Conservation (phyloP, 2,888 invertebrate species). For the Plemyria rubiginata region DNA sequence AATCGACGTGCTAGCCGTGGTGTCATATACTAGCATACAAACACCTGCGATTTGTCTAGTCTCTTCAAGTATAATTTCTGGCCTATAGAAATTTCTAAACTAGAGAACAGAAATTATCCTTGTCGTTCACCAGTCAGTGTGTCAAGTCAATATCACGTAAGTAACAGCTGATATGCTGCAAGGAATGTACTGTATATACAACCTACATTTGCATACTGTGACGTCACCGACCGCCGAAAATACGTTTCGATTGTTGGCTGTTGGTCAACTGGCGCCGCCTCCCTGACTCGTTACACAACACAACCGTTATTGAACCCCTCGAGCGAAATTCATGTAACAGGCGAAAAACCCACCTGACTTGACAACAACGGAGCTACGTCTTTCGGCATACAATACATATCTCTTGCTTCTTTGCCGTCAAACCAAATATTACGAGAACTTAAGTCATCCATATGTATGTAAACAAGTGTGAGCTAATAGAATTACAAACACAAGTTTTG, state of each 20-base stretch:
- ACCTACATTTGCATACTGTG: constrained; percentile 41
- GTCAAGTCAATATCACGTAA: constrained; percentile 40
- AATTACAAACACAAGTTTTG: background rate
- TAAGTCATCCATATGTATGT: constrained; percentile 42
- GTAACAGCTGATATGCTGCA: constrained; percentile 15
- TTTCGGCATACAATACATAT: background rate
- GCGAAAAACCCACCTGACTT: constrained; percentile 1
- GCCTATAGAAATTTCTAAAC: background rate
- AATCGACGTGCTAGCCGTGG: too few species aligned
- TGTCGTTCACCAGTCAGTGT: constrained; percentile 37
- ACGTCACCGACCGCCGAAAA: constrained; percentile 51
- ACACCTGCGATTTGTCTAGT: background rate
- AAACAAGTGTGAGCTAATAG: constrained; percentile 37
- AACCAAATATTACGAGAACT: constrained; percentile 33
- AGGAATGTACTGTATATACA: constrained; percentile 38
- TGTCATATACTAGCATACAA: background rate
- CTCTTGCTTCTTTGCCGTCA: constrained; percentile 30
- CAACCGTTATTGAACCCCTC: constrained; percentile 31
- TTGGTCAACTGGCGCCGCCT: constrained; percentile 52
- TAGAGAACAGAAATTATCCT: constrained; percentile 2
- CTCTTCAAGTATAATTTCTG: too few species aligned
- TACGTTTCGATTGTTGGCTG: constrained; percentile 56
- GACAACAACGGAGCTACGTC: background rate
- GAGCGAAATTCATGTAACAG: constrained; percentile 8
- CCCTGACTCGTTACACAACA: constrained; percentile 53